phyloP scores from a whole-genome alignment of 2,113 vertebrate genomes.

The Catharus bicknelli region DNA sequence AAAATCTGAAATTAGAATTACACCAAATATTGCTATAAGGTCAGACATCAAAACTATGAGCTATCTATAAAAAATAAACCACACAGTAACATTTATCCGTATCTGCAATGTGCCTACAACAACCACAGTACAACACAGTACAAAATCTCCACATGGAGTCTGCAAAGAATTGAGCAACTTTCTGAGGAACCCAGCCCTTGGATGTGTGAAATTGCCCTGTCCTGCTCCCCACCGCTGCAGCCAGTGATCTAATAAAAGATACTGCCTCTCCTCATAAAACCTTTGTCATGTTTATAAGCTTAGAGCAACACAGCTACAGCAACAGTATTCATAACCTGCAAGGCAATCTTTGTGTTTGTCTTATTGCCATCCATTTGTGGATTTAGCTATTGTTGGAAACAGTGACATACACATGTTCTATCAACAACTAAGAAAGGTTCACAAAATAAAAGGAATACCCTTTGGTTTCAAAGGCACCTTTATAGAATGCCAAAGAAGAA shows the following conservation, averaged over 20 bases:
- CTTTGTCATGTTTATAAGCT: background rate
- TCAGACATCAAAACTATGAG: background rate
- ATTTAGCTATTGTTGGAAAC: background rate
- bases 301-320: background rate
- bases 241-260: background rate
- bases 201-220: background rate
- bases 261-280: background rate
- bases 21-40: background rate
- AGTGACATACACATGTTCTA: background rate
- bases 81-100: background rate
- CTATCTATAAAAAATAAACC: background rate
- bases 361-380: background rate
- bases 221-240: background rate
- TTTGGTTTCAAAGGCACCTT: background rate
- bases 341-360: background rate
- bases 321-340: background rate
- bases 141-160: constrained; percentile 20
- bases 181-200: background rate
- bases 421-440: background rate
- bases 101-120: background rate
- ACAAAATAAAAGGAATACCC: background rate
- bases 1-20: background rate
- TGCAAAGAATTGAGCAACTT: constrained; percentile 36
- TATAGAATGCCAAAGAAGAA: background rate
- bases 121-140: background rate